A percentile compares a stretch with the other conserved stretches of the same genome.
Evolutionary conservation across 1,140 invertebrate species (phyloP).

Genomic region (Penaeus chinensis): DNA sequence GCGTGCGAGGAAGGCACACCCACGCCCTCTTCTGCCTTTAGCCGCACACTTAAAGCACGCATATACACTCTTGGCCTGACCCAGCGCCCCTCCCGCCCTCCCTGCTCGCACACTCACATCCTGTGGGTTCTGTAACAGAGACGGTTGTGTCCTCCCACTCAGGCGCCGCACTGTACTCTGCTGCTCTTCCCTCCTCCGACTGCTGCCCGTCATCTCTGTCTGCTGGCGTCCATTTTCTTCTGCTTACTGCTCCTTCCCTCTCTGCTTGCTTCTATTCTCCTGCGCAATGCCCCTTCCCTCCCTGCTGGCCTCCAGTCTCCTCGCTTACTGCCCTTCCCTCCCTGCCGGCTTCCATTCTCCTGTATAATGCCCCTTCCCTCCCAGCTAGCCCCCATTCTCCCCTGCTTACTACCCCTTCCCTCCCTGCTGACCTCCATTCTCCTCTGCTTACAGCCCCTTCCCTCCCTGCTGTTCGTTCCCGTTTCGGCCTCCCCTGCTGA

Average conservation of each 20-base stretch:
- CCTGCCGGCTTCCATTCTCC: background rate
- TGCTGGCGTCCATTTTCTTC: no score
- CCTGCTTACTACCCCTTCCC: background rate
- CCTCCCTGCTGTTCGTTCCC: background rate
- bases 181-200: background rate
- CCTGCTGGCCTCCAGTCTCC: background rate
- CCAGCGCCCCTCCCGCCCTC: no score
- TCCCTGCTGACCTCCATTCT: background rate
- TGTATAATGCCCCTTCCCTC: no score
- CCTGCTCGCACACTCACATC: no score
- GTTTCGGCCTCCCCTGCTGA: background rate
- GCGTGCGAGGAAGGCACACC: no score
- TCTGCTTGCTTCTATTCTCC: background rate
- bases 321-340: background rate
- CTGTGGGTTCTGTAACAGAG: no score
- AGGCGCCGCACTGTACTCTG: background rate
- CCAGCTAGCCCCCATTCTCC: no score
- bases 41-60: no score
- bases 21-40: no score
- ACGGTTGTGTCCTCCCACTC: no score
- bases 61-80: no score
- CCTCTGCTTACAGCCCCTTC: background rate
- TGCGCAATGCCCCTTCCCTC: background rate
- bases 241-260: background rate
- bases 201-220: no score